These are phyloP conservation scores for Steinernema hermaphroditum DNA, from an alignment of 2,888 invertebrate genomes.

Conservation along the genomic window DNA sequence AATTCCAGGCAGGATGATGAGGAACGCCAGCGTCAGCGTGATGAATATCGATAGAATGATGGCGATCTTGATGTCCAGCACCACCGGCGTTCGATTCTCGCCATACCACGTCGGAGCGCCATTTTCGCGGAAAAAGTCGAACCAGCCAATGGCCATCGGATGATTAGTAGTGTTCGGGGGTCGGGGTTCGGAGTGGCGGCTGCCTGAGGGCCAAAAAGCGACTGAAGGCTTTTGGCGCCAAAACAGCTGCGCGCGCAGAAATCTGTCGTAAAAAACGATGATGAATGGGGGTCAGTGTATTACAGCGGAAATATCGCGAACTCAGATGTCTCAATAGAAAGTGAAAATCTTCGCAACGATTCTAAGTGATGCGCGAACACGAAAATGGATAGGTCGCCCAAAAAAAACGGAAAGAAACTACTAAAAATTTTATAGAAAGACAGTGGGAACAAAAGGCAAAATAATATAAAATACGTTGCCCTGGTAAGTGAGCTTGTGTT, in stretches of 20 bases:
- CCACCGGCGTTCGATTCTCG: conserved; percentile 91
- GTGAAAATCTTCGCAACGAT: too few species aligned
- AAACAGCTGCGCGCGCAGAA: conserved; percentile 22
- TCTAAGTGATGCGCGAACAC: too few species aligned
- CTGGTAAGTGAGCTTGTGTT: too few species aligned
- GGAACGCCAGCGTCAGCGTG: conserved; percentile 88
- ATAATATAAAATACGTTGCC: too few species aligned
- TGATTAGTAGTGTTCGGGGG: too few species aligned
- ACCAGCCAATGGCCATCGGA: conserved; percentile 77
- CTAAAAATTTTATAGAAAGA: too few species aligned
- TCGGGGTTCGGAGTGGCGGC: neutral
- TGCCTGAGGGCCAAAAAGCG: conserved; percentile 30
- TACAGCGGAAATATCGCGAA: too few species aligned
- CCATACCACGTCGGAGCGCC: conserved; percentile 94
- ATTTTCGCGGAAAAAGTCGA: conserved; percentile 92
- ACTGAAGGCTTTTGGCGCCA: conserved; percentile 17
- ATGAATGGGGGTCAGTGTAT: neutral
- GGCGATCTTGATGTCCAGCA: conserved; percentile 85
- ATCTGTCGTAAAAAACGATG: conserved; percentile 9
- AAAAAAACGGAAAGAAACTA: too few species aligned
- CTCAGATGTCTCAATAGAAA: too few species aligned
- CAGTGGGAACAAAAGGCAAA: too few species aligned
- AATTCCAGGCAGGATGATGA: conserved; percentile 88
- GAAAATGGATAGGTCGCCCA: too few species aligned
- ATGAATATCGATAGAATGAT: conserved; percentile 83